These are phyloP conservation scores for Mugil cephalus DNA, from an alignment of 2,113 vertebrate genomes.

Conservation along the genomic window DNA sequence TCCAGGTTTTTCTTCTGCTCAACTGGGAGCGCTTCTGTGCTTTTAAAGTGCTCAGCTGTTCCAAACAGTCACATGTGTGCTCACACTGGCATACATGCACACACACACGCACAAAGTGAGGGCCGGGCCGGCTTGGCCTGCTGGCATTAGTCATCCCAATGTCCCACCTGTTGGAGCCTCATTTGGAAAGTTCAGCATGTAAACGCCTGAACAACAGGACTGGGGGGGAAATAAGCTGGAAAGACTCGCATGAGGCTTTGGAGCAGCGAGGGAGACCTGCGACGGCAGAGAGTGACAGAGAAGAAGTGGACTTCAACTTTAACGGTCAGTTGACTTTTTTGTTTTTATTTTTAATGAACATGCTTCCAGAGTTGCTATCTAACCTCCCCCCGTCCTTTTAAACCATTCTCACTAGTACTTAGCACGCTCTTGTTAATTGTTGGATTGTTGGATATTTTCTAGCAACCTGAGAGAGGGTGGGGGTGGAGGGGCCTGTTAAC, in stretches of 20 bases:
- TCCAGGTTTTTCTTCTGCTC: constrained; percentile 20
- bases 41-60: constrained; percentile 74
- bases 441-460: not conserved
- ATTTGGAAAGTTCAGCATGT: constrained; percentile 61
- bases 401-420: not conserved
- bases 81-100: constrained; percentile 6
- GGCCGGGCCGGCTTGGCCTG: constrained; percentile 35
- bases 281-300: not conserved
- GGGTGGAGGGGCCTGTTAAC: not conserved
- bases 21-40: constrained; percentile 22
- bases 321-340: constrained; percentile 43
- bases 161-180: constrained; percentile 74
- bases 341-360: not conserved
- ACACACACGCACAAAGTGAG: constrained; percentile 4
- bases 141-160: constrained; percentile 54
- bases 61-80: constrained; percentile 49
- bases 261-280: not conserved
- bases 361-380: not conserved
- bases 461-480: constrained; percentile 25
- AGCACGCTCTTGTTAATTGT: not conserved
- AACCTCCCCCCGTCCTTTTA: not conserved
- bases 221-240: constrained; percentile 12
- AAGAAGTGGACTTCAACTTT: constrained; percentile 18
- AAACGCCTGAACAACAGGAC: constrained; percentile 9
- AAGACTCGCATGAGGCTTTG: constrained; percentile 1